Evolutionary conservation across 92 coral and sea anemone genomes (phyloP), one percentile per base, ranked within the genome.

Genomic region (Phenganax marumi): DNA sequence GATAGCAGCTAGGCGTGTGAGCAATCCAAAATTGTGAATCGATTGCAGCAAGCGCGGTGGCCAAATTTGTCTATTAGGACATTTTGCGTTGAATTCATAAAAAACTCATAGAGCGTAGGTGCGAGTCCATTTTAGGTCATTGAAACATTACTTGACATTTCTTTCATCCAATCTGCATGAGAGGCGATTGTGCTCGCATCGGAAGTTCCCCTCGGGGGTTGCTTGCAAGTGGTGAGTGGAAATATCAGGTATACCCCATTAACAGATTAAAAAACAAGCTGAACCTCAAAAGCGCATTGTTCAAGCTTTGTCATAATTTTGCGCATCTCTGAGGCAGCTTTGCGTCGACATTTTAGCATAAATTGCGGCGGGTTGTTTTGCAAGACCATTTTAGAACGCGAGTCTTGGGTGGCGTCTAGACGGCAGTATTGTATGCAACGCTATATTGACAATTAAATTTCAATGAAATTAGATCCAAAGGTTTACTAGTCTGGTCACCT

Each of bases 231-330:
- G 81, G 81, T 24, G 43, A 56, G 47, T 74, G 63, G 50, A 22
- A 16, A 52, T 12, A 76, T 76, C 68, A 50, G 61, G 61, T 53
- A 54, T 74, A 14, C 65, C 53, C 65, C 65, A 52, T 76, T 76
- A 76, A 76, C 68, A 76, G 81, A 76, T 57, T 76, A 57, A 55
- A 56, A 33, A 66, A 76, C 65, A 76, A 76, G 43, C 63, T 76
- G 4, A 11, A 12, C 49, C 68, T 76, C 56, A 76, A 76, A 21
- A 76, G 81, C 62, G 81, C 81, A 12, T 48, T 76, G 81, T 76
- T 76, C 50, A 6, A 7, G 17, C 49, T 10, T 33, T 33, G 43
- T 23, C 25, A 16, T 2, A 25, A 23, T 9, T 25, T 25, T 64
- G 65, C 65, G 65, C 8, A 8, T 64, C 48, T 22, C 43, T 66